phyloP scores from a whole-genome alignment of 2,113 vertebrate genomes.

The Plecturocebus donacophilus region DNA sequence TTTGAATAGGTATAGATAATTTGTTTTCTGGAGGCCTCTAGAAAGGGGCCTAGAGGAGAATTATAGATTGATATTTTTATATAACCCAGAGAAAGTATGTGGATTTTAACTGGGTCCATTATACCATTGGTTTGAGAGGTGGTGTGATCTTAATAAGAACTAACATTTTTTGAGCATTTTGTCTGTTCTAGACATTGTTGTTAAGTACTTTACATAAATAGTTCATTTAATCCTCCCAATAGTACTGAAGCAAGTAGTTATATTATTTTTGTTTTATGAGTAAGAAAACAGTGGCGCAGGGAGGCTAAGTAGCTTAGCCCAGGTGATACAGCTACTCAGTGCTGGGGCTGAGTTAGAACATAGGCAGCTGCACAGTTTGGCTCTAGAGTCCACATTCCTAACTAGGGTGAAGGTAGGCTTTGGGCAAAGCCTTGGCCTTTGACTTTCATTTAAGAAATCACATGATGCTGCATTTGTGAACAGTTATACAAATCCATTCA shows the following conservation, averaged over 20 bases:
- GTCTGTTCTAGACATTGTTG: neutral
- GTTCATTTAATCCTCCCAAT: neutral
- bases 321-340: neutral
- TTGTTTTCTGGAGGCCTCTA: neutral
- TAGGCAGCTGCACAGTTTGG: neutral
- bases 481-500: neutral
- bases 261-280: slow-evolving; percentile 35
- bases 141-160: neutral
- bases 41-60: neutral
- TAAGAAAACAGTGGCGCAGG: neutral
- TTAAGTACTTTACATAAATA: neutral
- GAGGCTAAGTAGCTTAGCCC: neutral
- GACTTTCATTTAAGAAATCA: neutral
- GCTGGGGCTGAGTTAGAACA: neutral
- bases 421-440: neutral
- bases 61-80: neutral
- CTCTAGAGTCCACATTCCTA: neutral
- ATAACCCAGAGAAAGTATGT: neutral
- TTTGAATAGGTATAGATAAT: neutral
- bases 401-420: neutral
- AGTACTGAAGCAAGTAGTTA: neutral
- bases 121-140: neutral
- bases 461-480: neutral
- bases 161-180: neutral
- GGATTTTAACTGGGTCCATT: neutral